Evolutionary conservation across 2,888 invertebrate species (phyloP).

Genomic region (Podotricha telesiphe): DNA sequence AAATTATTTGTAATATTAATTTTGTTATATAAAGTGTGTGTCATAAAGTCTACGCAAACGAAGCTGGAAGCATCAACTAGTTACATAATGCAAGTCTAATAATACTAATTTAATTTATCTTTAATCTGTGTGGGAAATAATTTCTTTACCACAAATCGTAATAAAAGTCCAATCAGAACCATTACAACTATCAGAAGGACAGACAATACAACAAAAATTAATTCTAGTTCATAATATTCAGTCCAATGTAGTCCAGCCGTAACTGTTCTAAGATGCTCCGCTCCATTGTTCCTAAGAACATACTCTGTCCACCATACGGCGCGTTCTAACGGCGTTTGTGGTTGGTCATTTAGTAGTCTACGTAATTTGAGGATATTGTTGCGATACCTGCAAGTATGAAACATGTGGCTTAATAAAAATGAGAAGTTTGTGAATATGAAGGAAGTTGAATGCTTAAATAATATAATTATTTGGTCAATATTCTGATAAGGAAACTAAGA

Average conservation of each 20-base stretch:
- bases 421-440: no score
- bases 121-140: background rate
- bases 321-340: slow-evolving; percentile 38
- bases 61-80: no score
- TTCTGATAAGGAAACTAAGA: no score
- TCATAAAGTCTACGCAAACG: no score
- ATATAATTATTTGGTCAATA: no score
- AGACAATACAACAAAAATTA: background rate
- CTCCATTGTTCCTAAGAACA: slow-evolving; percentile 41
- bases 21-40: no score
- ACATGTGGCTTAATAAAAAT: no score
- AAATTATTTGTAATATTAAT: no score
- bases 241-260: slow-evolving; percentile 38
- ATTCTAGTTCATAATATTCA: slow-evolving; percentile 34
- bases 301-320: slow-evolving; percentile 48
- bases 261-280: slow-evolving; percentile 39
- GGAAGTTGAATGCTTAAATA: no score
- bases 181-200: background rate
- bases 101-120: slow-evolving; percentile 3
- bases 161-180: background rate
- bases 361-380: slow-evolving; percentile 39
- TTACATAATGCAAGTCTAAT: no score
- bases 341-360: slow-evolving; percentile 38
- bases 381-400: slow-evolving; percentile 41
- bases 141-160: background rate